Evolutionary conservation across 2,888 invertebrate genomes (phyloP).

Genomic region (Drosophila maculinotata): DNA sequence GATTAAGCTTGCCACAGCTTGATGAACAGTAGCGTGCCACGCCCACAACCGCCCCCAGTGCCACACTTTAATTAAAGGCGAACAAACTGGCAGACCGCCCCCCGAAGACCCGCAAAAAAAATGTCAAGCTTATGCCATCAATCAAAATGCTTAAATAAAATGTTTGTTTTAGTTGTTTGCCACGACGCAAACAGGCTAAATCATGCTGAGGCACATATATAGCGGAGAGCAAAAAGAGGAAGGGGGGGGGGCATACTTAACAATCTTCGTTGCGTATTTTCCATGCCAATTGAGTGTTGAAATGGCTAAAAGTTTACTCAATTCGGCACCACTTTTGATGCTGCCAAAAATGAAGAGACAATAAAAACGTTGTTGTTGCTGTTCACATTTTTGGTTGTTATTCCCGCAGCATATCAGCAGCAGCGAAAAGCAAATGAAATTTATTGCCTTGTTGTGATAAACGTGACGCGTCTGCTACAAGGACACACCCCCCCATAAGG

Average conservation of each 20-base stretch:
- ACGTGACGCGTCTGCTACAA: conserved; percentile 63
- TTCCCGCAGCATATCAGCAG: conserved; percentile 2
- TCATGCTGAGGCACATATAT: conserved; percentile 20
- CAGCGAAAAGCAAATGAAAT: conserved; percentile 62
- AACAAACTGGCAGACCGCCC: conserved; percentile 55
- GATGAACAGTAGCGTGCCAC: conserved; percentile 44
- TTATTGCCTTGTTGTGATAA: conserved; percentile 80
- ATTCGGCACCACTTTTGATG: conserved; percentile 34
- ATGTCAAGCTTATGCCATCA: conserved; percentile 77
- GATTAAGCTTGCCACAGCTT: conserved; percentile 54
- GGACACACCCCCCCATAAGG: conserved; percentile 49
- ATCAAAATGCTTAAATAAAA: conserved; percentile 79
- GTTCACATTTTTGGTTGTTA: conserved; percentile 17
- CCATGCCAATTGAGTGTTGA: conserved; percentile 47
- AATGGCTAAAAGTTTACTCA: conserved; percentile 48
- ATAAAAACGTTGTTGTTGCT: conserved; percentile 57
- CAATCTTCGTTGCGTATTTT: conserved; percentile 53
- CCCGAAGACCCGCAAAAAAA: conserved; percentile 32
- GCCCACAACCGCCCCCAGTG: conserved; percentile 20
- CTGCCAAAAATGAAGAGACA: conserved; percentile 33
- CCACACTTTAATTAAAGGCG: conserved; percentile 70
- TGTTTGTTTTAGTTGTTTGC: conserved; percentile 73
- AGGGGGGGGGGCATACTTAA: conserved; percentile 46
- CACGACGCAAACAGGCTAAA: conserved; percentile 31
- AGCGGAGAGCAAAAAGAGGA: neutral